These are phyloP conservation scores for Cheilosia vernalis DNA, from an alignment of 2,888 invertebrate genomes.

Conservation along the genomic window DNA sequence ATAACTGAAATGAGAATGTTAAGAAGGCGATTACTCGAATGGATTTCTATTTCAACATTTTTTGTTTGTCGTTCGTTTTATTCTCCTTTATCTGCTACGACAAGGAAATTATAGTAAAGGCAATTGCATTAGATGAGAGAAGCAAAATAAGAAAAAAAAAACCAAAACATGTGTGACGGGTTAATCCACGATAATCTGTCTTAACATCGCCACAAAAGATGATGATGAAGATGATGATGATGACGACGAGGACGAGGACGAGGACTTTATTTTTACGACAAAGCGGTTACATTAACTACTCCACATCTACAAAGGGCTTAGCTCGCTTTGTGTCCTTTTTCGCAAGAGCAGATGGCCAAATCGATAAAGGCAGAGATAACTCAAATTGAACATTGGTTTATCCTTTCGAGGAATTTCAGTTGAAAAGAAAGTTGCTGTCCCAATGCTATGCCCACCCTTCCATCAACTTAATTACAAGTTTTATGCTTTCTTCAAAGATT, in stretches of 20 bases:
- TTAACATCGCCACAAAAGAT: conserved; percentile 63
- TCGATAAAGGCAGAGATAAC: conserved; percentile 29
- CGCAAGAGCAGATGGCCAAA: conserved; percentile 3
- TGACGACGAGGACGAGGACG: conserved; percentile 3
- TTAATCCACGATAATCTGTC: conserved; percentile 80
- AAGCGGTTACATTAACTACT: conserved; percentile 24
- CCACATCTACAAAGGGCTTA: conserved; percentile 28
- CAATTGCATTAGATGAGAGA: conserved; percentile 29
- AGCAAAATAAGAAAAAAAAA: too few species aligned
- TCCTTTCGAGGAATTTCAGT: not conserved
- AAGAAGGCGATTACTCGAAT: conserved; percentile 60
- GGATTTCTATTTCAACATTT: conserved; percentile 20
- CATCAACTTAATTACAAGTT: conserved; percentile 38
- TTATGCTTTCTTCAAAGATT: conserved; percentile 17
- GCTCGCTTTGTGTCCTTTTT: not conserved
- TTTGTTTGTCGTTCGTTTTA: not conserved
- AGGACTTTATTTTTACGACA: conserved; percentile 49
- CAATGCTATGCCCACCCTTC: not conserved
- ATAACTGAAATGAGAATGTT: conserved; percentile 84
- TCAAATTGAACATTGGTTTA: conserved; percentile 27
- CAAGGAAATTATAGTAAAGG: conserved; percentile 43
- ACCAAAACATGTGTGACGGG: conserved; percentile 74
- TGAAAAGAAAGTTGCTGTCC: conserved; percentile 14
- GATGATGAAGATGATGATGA: conserved; percentile 50
- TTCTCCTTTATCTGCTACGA: conserved; percentile 6